Percentiles rank a stretch among this genome's conserved stretches.
phyloP scores from a whole-genome alignment of 2,888 invertebrate species.

The Campopleginae sp. region DNA sequence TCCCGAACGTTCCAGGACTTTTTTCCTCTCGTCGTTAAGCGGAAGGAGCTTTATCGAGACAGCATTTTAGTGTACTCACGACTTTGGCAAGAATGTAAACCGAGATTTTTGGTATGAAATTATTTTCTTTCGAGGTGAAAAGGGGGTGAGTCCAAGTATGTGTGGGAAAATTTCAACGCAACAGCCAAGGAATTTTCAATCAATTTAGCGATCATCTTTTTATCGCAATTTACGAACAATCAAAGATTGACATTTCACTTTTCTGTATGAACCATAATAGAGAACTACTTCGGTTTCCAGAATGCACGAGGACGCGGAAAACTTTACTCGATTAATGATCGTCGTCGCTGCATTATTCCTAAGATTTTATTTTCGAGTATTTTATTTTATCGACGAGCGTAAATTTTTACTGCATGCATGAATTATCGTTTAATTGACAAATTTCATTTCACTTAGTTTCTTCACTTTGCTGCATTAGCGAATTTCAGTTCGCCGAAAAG shows the following conservation, averaged over 20 bases:
- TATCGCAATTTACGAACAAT: neutral
- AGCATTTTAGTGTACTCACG: constrained; percentile 19
- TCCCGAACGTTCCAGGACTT: constrained; percentile 60
- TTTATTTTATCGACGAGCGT: too few relatives aligned
- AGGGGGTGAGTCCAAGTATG: constrained; percentile 12
- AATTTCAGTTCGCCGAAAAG: too few relatives aligned
- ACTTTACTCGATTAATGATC: neutral
- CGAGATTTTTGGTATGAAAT: constrained; percentile 16
- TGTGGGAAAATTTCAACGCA: constrained; percentile 10
- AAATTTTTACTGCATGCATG: too few relatives aligned
- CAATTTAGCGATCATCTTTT: neutral
- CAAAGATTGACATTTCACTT: too few relatives aligned
- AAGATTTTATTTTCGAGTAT: too few relatives aligned
- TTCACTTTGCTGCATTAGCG: too few relatives aligned
- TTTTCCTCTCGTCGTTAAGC: constrained; percentile 13
- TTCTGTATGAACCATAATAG: neutral
- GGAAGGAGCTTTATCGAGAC: constrained; percentile 19
- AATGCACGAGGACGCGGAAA: neutral
- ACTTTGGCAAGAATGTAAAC: constrained; percentile 28
- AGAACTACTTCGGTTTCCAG: neutral
- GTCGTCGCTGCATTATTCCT: neutral
- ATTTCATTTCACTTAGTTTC: too few relatives aligned
- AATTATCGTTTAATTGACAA: too few relatives aligned
- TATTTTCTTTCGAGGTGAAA: neutral
- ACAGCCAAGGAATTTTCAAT: neutral